Base-by-base conservation (phyloP, 2,888 invertebrate genomes). In the Himalopsyche anomala region DNA sequence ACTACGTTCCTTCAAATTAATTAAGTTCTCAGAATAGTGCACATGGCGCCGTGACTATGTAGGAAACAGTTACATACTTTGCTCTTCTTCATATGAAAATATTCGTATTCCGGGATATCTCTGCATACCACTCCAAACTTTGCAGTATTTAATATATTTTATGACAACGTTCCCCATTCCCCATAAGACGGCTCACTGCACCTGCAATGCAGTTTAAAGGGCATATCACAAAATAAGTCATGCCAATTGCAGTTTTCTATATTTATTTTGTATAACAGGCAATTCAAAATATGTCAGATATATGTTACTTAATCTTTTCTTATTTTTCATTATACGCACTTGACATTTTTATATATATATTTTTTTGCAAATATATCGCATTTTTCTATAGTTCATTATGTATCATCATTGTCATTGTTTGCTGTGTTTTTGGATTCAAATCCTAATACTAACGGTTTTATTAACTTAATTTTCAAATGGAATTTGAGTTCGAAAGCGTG, bases 101-200 rank as follows among this genome's bases (percentile, higher is more conserved):
- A 38, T 74, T 74, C 36, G 12, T 38, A 15, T 38, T 36, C 2
- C 74, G 74, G 74, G 36, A 38, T 74, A 74, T 74, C 38, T 74
- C 74, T 36, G 38, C 12, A 36, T 74, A 38, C 28, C 74, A 74
- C 38, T 74, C 3, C 19, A 74, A 36, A 74, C 74, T 74, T 74
- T 38, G 74, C 74, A 74, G 74, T 74, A 74, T 74, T 74, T 74
- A 74, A 74, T 74, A 74, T 74, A 38, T 74, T 74, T 74, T 74
- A 74, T 74, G 74, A 74, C 74, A 74, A 74, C 38, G 74, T 74
- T 74, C 38, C 15, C 36, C 74, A 15, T 74, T 74, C 12, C 11
- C 74, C 8, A 36, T 36, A 74, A 28, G 28, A 12, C 12, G 36
- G 36, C 38, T 74, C 36, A 28, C 74, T 36, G 74, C 74, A 36